These are phyloP conservation scores for Clarias laeviceps DNA, from an alignment of 2,797 vertebrate species.

Conservation along the genomic window DNA sequence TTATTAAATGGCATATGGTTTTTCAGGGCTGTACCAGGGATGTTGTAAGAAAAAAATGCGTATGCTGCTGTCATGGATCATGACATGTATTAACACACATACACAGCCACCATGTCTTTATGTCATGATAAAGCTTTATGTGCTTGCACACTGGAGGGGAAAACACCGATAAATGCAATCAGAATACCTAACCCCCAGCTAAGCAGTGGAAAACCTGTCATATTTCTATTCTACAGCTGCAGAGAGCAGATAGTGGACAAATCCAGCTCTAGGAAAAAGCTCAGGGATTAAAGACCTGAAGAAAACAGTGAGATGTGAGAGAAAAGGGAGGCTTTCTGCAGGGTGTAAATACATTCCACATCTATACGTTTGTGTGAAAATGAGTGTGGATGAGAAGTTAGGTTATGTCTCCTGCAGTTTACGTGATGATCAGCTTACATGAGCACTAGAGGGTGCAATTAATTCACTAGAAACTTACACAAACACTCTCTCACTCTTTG, in stretches of 20 bases:
- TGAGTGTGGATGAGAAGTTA: neutral
- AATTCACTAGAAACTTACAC: slow-evolving; percentile 55
- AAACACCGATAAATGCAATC: neutral
- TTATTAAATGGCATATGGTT: neutral
- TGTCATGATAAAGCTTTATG: slow-evolving; percentile 4
- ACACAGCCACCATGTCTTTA: neutral
- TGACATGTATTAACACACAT: neutral
- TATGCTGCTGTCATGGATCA: neutral
- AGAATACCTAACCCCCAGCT: neutral
- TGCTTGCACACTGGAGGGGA: neutral
- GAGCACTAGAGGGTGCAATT: slow-evolving; percentile 75
- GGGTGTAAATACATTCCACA: slow-evolving; percentile 17
- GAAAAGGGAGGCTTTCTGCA: neutral
- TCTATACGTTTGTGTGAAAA: neutral
- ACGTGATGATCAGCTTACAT: slow-evolving; percentile 40
- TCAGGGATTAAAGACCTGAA: slow-evolving; percentile 11
- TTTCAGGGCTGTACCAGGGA: neutral
- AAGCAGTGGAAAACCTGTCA: neutral
- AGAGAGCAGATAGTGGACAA: slow-evolving; percentile 14
- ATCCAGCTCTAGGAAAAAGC: neutral
- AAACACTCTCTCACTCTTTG: slow-evolving; percentile 13
- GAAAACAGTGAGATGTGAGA: slow-evolving; percentile 12
- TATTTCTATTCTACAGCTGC: neutral
- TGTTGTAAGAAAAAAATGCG: neutral
- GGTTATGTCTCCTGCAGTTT: neutral